Conservation (phyloP, 2,797 vertebrate species). For the Odontamblyopus rebecca region DNA sequence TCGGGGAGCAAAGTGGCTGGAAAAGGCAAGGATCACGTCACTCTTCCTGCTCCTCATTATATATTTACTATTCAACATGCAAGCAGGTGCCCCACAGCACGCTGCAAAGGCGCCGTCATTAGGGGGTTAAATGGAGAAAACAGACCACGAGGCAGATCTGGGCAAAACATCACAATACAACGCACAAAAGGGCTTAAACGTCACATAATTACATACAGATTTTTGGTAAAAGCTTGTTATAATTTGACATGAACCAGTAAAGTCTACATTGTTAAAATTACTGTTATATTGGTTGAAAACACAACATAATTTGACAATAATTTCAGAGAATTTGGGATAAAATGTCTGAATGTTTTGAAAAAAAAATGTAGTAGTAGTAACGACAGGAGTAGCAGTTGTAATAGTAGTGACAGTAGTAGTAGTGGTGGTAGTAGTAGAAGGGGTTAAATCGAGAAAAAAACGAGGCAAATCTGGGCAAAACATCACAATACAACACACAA, state of each 20-base stretch:
- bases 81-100: conserved; percentile 37
- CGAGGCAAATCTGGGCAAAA: conserved; percentile 3
- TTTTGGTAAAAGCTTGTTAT: neutral
- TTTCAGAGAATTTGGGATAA: too few relatives aligned
- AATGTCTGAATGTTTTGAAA: too few relatives aligned
- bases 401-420: too few relatives aligned
- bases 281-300: too few relatives aligned
- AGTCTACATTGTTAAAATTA: too few relatives aligned
- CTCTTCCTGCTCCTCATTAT: conserved; percentile 59
- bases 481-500: neutral
- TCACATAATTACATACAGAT: too few relatives aligned
- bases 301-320: too few relatives aligned
- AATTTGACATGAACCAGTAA: neutral
- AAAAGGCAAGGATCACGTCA: conserved; percentile 70
- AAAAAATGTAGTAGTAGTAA: too few relatives aligned
- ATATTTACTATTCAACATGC: conserved; percentile 52
- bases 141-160: conserved; percentile 2
- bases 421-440: neutral
- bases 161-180: neutral
- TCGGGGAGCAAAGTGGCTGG: conserved; percentile 58
- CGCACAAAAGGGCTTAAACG: neutral
- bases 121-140: conserved; percentile 2
- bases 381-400: too few relatives aligned
- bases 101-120: neutral
- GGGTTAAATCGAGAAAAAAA: conserved; percentile 4